Conservation (phyloP, 2,113 vertebrate species). For the Mirounga angustirostris region DNA sequence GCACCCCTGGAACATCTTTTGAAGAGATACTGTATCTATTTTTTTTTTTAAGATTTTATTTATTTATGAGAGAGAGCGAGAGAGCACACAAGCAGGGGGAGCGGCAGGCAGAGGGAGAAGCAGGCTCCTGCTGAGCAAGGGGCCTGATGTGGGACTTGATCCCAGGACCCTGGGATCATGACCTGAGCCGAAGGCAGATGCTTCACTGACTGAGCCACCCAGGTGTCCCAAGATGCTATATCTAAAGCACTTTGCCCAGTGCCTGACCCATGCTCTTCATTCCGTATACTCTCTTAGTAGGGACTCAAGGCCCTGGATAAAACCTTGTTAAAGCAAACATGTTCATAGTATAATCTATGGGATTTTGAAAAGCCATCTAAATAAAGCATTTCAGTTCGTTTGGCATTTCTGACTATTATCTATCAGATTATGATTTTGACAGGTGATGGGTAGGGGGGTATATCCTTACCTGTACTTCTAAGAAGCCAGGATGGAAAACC, state of each 20-base stretch:
- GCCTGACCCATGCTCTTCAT: background rate
- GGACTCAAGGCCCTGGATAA: background rate
- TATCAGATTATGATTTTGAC: background rate
- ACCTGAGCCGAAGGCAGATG: too few species aligned
- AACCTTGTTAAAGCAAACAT: background rate
- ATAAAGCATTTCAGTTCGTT: conserved; percentile 15
- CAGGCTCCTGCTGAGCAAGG: too few species aligned
- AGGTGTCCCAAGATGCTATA: background rate
- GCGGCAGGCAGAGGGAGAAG: too few species aligned
- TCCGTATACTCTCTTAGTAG: background rate
- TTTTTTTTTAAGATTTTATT: too few species aligned
- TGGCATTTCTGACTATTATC: conserved; percentile 3
- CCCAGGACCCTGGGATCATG: too few species aligned
- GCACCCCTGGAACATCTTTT: background rate
- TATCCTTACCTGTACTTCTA: background rate
- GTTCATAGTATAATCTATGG: background rate
- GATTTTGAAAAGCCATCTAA: background rate
- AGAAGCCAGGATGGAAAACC: conserved; percentile 5
- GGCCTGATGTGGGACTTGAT: too few species aligned
- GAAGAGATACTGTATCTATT: background rate
- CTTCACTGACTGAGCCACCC: too few species aligned
- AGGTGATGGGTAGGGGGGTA: background rate
- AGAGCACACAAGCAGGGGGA: too few species aligned
- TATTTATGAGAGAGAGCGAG: too few species aligned
- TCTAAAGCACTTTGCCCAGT: background rate